Evolutionary conservation across 2,113 vertebrate genomes (phyloP).

Genomic region (Sakesphorus luctuosus): DNA sequence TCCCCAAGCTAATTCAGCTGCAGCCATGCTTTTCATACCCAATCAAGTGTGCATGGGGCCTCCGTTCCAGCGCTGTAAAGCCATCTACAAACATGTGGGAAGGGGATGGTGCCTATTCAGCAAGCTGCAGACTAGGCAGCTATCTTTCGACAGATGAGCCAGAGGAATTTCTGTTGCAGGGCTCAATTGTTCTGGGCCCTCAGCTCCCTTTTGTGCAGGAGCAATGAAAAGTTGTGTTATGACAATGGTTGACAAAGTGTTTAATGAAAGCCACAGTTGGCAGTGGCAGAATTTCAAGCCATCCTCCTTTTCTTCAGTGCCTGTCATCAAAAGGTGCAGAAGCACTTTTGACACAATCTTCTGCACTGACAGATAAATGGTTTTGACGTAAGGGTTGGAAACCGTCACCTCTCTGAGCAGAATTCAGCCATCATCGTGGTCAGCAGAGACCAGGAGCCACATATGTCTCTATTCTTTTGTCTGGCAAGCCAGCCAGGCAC

Average conservation of each 20-base stretch:
- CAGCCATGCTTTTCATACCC: conserved; percentile 59
- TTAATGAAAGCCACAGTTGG: conserved; percentile 78
- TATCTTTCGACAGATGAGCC: conserved; percentile 83
- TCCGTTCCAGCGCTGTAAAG: not conserved
- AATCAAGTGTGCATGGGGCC: conserved; percentile 60
- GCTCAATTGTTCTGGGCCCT: conserved; percentile 76
- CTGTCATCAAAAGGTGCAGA: conserved; percentile 72
- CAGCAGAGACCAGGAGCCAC: not conserved
- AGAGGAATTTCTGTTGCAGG: conserved; percentile 78
- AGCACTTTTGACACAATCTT: conserved; percentile 50
- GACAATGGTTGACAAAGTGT: conserved; percentile 77
- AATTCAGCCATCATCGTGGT: not conserved
- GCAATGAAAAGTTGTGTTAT: conserved; percentile 76
- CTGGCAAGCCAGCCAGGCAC: not conserved
- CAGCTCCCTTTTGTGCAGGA: conserved; percentile 79
- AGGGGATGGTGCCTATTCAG: conserved; percentile 66
- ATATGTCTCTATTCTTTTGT: not conserved
- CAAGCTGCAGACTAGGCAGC: conserved; percentile 67
- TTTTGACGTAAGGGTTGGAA: conserved; percentile 63
- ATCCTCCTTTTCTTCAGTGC: conserved; percentile 39
- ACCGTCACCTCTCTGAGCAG: conserved; percentile 10
- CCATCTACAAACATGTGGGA: conserved; percentile 46
- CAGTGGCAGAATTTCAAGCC: conserved; percentile 59
- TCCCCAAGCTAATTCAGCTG: conserved; percentile 21
- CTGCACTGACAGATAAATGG: conserved; percentile 69